Evolutionary conservation across 2,113 vertebrate genomes (phyloP).

Genomic region (Gymnogyps californianus): DNA sequence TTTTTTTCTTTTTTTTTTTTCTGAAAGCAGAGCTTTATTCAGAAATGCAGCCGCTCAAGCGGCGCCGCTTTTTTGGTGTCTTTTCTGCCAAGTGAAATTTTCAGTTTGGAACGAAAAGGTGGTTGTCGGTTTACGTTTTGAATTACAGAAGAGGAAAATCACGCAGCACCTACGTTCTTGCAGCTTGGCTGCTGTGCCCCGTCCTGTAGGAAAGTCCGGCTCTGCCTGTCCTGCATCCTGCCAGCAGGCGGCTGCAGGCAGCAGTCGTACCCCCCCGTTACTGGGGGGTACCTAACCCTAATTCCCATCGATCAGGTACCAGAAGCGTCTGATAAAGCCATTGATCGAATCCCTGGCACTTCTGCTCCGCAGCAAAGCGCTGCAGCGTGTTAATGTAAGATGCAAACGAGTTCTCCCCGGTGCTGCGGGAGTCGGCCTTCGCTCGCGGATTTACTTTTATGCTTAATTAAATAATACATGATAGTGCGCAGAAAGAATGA

Average conservation of each 20-base stretch:
- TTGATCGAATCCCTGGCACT: background rate
- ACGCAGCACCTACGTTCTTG: background rate
- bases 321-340: background rate
- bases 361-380: background rate
- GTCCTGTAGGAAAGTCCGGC: background rate
- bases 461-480: background rate
- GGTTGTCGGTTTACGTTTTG: background rate
- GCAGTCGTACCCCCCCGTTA: background rate
- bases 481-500: background rate
- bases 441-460: background rate
- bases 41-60: rapidly evolving
- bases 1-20: too few relatives aligned
- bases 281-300: too few relatives aligned
- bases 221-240: background rate
- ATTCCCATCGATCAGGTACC: background rate
- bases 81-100: background rate
- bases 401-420: background rate
- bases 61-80: rapidly evolving
- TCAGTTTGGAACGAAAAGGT: background rate
- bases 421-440: background rate
- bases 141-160: background rate
- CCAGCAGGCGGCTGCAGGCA: background rate
- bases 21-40: background rate
- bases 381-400: background rate
- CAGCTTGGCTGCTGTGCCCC: background rate